Conservation (phyloP, 1,140 invertebrate species). For the Eumaeus atala region DNA sequence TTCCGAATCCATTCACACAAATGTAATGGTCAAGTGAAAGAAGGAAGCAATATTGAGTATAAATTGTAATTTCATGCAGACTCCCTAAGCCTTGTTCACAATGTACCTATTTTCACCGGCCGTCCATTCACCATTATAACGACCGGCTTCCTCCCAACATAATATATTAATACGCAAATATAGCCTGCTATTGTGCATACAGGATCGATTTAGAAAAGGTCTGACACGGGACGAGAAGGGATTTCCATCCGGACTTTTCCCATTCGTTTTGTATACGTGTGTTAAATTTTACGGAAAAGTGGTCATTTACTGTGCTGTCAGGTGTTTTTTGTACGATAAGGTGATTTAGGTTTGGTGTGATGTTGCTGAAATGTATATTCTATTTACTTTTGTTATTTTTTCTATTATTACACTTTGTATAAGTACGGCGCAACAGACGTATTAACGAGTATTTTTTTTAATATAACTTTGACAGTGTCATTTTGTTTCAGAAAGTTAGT, state of each 20-base stretch:
- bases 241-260: constrained; percentile 21
- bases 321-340: constrained; percentile 25
- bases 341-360: constrained; percentile 23
- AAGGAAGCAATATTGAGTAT: constrained; percentile 18
- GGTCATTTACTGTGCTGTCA: constrained; percentile 25
- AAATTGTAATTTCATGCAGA: constrained; percentile 30
- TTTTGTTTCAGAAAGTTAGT: no score
- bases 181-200: constrained; percentile 35
- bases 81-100: constrained; percentile 29
- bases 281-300: constrained; percentile 35
- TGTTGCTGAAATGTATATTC: constrained; percentile 1
- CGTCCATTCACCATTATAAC: constrained; percentile 34
- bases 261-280: constrained; percentile 20
- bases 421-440: no score
- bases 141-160: constrained; percentile 28
- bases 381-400: background rate
- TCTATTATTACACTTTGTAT: background rate
- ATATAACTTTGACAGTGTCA: no score
- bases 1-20: constrained; percentile 3
- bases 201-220: constrained; percentile 42
- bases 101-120: constrained; percentile 36
- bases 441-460: no score
- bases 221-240: constrained; percentile 31
- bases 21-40: constrained; percentile 8
- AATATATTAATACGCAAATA: constrained; percentile 35